A percentile compares a stretch with the other conserved stretches of the same genome.
Conservation (phyloP, 2,888 invertebrate species). For the Habrosyne pyritoides region DNA sequence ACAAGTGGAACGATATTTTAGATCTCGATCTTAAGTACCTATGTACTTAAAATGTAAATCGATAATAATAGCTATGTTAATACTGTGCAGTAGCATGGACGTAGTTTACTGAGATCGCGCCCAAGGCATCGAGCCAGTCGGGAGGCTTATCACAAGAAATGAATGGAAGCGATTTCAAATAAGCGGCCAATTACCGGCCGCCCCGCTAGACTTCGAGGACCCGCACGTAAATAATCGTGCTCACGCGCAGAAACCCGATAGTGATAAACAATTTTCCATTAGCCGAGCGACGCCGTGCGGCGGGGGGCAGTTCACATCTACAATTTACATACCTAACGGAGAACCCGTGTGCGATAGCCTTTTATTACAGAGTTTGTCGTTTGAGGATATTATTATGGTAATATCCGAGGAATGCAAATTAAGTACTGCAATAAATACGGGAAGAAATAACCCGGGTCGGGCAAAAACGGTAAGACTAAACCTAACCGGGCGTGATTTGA, state of each 20-base stretch:
- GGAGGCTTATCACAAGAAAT: slow-evolving; percentile 74
- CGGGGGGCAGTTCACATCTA: slow-evolving; percentile 41
- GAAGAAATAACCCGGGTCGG: slow-evolving; percentile 55
- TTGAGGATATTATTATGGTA: slow-evolving; percentile 72
- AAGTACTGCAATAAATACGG: slow-evolving; percentile 67
- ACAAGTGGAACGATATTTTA: not conserved
- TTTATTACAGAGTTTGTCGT: slow-evolving; percentile 69
- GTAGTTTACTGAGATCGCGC: slow-evolving; percentile 47
- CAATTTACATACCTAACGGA: slow-evolving; percentile 67
- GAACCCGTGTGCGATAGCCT: slow-evolving; percentile 59
- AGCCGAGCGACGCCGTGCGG: slow-evolving; percentile 45
- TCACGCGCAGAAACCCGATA: slow-evolving; percentile 70
- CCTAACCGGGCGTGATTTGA: slow-evolving; percentile 52
- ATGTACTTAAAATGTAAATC: slow-evolving; percentile 20
- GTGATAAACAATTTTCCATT: slow-evolving; percentile 79
- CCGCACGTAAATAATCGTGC: slow-evolving; percentile 74
- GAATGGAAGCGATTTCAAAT: slow-evolving; percentile 78
- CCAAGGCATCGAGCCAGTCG: slow-evolving; percentile 21
- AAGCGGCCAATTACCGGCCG: slow-evolving; percentile 74
- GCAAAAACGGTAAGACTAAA: slow-evolving; percentile 54
- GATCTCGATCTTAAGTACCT: not conserved
- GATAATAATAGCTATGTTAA: slow-evolving; percentile 46
- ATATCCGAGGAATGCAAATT: slow-evolving; percentile 71
- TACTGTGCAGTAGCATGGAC: slow-evolving; percentile 53
- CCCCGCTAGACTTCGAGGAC: slow-evolving; percentile 62